Evolutionary conservation across 1,140 invertebrate species (phyloP).

Genomic region (Penaeus chinensis): DNA sequence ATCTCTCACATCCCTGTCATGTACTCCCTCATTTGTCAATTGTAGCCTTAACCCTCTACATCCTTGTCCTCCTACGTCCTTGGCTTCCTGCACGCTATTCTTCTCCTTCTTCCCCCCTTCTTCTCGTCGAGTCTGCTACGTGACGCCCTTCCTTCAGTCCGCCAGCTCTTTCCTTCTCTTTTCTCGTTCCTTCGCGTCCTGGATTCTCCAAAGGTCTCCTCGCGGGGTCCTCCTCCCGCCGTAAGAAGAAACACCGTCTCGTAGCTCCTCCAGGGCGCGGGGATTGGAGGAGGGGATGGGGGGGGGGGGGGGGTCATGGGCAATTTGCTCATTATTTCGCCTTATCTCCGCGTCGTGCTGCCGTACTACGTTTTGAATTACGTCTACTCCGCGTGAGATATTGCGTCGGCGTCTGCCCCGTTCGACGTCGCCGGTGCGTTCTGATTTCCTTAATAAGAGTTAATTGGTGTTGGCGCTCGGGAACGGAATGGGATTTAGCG

Average conservation of each 20-base stretch:
- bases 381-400: too few species aligned
- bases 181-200: background rate
- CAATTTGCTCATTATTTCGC: too few species aligned
- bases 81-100: background rate
- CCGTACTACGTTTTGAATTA: too few species aligned
- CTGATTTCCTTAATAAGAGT: too few species aligned
- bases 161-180: background rate
- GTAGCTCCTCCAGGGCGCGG: background rate
- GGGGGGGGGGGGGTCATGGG: too few species aligned
- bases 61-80: background rate
- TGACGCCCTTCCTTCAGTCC: background rate
- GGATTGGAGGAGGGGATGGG: too few species aligned
- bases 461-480: too few species aligned
- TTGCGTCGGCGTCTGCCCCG: too few species aligned
- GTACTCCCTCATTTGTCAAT: constrained; percentile 18
- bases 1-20: constrained; percentile 19
- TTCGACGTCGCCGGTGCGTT: too few species aligned
- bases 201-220: background rate
- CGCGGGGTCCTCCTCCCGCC: background rate
- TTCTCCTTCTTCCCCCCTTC: background rate
- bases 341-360: too few species aligned
- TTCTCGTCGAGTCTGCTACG: background rate
- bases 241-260: background rate
- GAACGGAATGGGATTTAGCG: too few species aligned
- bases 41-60: constrained; percentile 12